Evolutionary conservation across 2,797 vertebrate genomes (phyloP).

Genomic region (Melanogrammus aeglefinus): DNA sequence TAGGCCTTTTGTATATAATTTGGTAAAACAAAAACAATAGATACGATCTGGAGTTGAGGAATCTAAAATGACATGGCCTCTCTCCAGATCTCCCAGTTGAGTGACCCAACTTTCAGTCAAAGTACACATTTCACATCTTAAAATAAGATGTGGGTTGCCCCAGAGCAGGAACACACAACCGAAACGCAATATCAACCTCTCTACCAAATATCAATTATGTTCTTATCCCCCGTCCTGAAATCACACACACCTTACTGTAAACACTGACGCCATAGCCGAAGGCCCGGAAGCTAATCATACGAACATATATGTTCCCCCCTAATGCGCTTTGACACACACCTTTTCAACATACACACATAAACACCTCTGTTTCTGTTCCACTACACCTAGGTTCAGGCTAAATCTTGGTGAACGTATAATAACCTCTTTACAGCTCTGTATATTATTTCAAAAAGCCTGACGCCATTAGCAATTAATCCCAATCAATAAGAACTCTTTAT

Average conservation of each 20-base stretch:
- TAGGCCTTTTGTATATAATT: background rate
- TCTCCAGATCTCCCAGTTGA: background rate
- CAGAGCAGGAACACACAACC: background rate
- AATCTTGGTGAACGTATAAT: constrained; percentile 37
- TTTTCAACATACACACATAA: background rate
- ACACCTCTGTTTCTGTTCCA: background rate
- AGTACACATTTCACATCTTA: background rate
- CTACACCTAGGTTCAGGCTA: constrained; percentile 4
- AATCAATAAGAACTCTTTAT: constrained; percentile 62
- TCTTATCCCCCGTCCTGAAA: background rate
- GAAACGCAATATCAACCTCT: background rate
- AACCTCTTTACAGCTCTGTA: constrained; percentile 50
- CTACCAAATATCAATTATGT: background rate
- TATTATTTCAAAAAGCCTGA: constrained; percentile 53
- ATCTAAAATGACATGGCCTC: background rate
- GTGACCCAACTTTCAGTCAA: background rate
- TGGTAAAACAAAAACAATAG: background rate
- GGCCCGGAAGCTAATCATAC: background rate
- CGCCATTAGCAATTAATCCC: constrained; percentile 59
- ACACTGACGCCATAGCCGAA: background rate
- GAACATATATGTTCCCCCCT: background rate
- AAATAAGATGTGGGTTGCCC: background rate
- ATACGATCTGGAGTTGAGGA: background rate
- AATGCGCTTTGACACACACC: background rate
- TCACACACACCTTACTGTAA: background rate